Conservation (phyloP, 2,113 vertebrate species). For the Rostratula benghalensis region DNA sequence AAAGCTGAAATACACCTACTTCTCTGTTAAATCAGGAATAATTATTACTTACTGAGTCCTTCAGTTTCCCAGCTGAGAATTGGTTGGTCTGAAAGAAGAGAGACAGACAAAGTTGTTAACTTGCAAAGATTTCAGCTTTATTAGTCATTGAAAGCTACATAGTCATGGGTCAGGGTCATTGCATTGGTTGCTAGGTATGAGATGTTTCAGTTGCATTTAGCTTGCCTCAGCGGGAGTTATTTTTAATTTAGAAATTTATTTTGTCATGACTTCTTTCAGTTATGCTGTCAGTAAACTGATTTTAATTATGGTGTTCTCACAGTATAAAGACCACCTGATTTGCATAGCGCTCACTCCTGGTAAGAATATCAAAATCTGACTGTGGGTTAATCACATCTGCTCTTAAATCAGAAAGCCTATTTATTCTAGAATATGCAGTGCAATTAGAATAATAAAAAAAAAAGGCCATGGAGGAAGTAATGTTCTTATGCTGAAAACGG, state of each 20-base stretch:
- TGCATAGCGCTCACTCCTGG: background rate
- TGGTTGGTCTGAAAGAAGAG: background rate
- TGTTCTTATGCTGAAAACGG: background rate
- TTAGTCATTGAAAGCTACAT: background rate
- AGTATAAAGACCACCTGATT: background rate
- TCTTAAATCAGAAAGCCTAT: background rate
- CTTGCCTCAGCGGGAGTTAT: background rate
- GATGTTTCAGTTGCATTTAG: conserved; percentile 16
- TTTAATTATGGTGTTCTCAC: background rate
- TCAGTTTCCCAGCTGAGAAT: background rate
- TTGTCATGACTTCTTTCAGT: conserved; percentile 2
- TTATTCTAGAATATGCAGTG: background rate
- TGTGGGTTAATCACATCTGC: background rate
- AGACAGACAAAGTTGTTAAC: background rate
- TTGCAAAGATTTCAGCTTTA: background rate
- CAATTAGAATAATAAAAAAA: background rate
- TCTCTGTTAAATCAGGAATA: background rate
- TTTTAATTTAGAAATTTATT: conserved; percentile 13
- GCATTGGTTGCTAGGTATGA: background rate
- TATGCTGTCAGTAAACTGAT: background rate
- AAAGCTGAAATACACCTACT: background rate
- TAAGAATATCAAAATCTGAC: background rate
- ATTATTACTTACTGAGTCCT: background rate
- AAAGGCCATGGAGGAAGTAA: background rate
- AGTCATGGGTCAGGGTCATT: background rate